These are phyloP conservation scores for Campoplex capitator DNA, from an alignment of 2,888 invertebrate species.

Conservation along the genomic window DNA sequence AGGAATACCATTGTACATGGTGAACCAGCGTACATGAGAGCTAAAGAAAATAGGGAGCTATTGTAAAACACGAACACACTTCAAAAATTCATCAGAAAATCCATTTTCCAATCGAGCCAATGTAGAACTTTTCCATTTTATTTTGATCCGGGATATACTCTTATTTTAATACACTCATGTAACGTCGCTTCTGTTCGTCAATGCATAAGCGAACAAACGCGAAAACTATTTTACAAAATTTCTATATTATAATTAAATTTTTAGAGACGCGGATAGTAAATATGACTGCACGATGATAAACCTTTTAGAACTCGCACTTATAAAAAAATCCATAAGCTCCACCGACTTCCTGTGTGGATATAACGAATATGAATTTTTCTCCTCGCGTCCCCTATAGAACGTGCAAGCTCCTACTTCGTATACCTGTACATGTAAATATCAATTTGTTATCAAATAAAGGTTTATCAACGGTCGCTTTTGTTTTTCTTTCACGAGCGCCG, in stretches of 20 bases:
- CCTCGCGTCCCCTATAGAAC: background rate
- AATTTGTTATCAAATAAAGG: constrained; percentile 49
- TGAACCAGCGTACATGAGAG: background rate
- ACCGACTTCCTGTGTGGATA: background rate
- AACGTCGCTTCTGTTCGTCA: background rate
- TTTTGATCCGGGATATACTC: background rate
- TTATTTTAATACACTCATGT: background rate
- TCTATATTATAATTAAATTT: background rate
- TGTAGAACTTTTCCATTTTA: constrained; percentile 18
- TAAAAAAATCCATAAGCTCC: constrained; percentile 15
- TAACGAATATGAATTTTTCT: constrained; percentile 19
- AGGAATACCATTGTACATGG: background rate
- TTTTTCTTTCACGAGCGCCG: constrained; percentile 9
- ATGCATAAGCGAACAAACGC: constrained; percentile 6
- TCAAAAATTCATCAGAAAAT: background rate
- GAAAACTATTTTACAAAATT: constrained; percentile 36
- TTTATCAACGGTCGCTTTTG: constrained; percentile 32
- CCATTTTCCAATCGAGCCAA: constrained; percentile 74
- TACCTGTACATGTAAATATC: constrained; percentile 36
- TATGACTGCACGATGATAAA: background rate
- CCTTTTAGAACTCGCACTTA: background rate
- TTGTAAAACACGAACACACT: background rate
- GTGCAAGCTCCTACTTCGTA: background rate
- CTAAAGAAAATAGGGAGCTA: constrained; percentile 12
- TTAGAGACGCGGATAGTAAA: background rate